Evolutionary conservation across 2,888 invertebrate genomes (phyloP), one percentile per base, ranked within the genome.

Genomic region (Cephus rjabovi): DNA sequence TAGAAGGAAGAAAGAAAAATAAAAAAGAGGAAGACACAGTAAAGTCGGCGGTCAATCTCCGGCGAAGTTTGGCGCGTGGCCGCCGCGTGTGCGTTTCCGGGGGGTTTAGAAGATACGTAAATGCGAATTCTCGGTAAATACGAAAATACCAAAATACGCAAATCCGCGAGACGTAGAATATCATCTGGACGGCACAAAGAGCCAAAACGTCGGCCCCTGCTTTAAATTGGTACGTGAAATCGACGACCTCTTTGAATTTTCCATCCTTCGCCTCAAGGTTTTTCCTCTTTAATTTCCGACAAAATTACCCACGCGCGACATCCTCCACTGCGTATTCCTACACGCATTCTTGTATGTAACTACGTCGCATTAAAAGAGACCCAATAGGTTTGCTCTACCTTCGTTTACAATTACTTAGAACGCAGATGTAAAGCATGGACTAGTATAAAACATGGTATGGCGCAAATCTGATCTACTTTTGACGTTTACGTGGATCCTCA

Each of bases 121-220:
- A 75, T 34, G 73, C 68, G 76, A 77, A 34, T 83, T 86, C 80
- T 79, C 56, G 76, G 81, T 82, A 87, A 85, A 83, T 75, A 83
- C 79, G 82, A 82, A 86, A 85, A 86, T 84, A 84, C 79, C 81
- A 82, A 86, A 85, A 85, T 84, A 84, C 79, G 75, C 76, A 83
- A 81, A 80, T 76, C 75, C 34, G 69, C 37, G 79, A 84, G 84
- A 81, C 86, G 86, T 81, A 85, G 77, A 79, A 73, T 31, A 9
- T 33, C 71, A 31, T 31, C 71, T 31, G 31, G 31, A 33, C 56
- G 56, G 56, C 30, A 71, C 71, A 71, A 71, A 71, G 71, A 71
- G 56, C 56, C 56, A 56, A 56, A 23, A 23, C 56, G 56, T 56
- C 56, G 15, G 56, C 9, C 23, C 15, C 23, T 9, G 56, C 23